Evolutionary conservation across 2,888 invertebrate genomes (phyloP), one percentile per base, ranked within the genome.

Genomic region (Ophraella communa): DNA sequence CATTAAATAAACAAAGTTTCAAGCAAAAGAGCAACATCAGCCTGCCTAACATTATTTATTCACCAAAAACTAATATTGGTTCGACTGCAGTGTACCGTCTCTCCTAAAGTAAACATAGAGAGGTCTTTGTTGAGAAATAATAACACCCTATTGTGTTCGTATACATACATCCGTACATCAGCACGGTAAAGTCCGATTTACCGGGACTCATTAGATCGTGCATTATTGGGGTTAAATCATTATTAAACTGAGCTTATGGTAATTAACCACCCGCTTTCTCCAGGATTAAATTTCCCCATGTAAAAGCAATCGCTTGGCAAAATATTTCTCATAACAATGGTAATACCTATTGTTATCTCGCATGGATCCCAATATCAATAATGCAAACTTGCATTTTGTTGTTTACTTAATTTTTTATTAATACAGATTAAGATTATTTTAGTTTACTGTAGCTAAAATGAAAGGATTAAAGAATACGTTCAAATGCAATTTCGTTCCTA

Each of bases 231-330:
- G 52, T 65, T 62, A 62, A 58, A 57, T 60, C 65, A 27, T 62
- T 65, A 63, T 66, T 66, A 66, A 56, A 66, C 53, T 55, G 45
- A 55, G 61, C 64, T 66, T 64, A 64, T 63, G 64, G 60, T 64
- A 66, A 66, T 59, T 64, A 66, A 63, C 64, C 64, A 55, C 39
- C n/a, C 64, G 60, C 42, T 27, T 53, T 44, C 44, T 44, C 42
- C 30, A 30, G 52, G 51, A 52, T 60, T 60, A 60, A 44, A 39
- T 52, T 52, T 27, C 44, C 52, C 60, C 60, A 39, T 21, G 18
- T 7, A 20, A 24, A 52, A 18, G 24, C 39, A 59, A 59, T 59
- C 52, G 59, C 52, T 52, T 59, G 59, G 59, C 59, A 59, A 51
- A 59, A 59, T 59, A 59, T 59, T 59, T 59, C 42, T 59, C 59